Evolutionary conservation across 2,113 vertebrate species (phyloP).

Genomic region (Xerus inauris): DNA sequence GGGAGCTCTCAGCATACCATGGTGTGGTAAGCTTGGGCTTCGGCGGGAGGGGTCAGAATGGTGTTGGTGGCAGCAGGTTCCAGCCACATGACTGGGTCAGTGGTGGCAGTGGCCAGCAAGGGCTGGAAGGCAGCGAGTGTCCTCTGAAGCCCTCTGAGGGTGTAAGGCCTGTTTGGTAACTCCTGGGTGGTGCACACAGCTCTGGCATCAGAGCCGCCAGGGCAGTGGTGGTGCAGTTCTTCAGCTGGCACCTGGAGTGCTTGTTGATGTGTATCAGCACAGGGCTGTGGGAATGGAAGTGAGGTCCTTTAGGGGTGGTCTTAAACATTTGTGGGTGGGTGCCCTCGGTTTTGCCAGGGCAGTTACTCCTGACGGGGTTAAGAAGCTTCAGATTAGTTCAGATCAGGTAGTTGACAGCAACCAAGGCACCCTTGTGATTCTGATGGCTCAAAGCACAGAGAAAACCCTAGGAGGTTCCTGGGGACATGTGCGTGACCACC

Average conservation of each 20-base stretch:
- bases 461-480: not conserved
- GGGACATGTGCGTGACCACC: not conserved
- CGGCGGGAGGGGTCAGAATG: not conserved
- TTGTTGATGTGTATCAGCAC: not conserved
- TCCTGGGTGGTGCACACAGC: not conserved
- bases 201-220: not conserved
- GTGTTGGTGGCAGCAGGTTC: not conserved
- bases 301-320: not conserved
- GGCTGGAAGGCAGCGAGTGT: not conserved
- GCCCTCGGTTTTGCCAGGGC: not conserved
- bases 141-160: not conserved
- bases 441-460: not conserved
- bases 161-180: not conserved
- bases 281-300: not conserved
- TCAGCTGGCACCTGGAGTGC: not conserved
- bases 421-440: not conserved
- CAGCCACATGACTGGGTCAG: not conserved
- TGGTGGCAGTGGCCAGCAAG: not conserved
- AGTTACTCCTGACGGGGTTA: not conserved
- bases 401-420: not conserved
- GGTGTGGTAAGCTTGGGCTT: not conserved
- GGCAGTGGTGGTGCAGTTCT: not conserved
- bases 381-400: constrained; percentile 33
- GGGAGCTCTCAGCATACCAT: not conserved
- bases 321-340: not conserved